Evolutionary conservation across 2,888 invertebrate genomes (phyloP), one percentile per base, ranked within the genome.

Genomic region (Quadroppia sp.): DNA sequence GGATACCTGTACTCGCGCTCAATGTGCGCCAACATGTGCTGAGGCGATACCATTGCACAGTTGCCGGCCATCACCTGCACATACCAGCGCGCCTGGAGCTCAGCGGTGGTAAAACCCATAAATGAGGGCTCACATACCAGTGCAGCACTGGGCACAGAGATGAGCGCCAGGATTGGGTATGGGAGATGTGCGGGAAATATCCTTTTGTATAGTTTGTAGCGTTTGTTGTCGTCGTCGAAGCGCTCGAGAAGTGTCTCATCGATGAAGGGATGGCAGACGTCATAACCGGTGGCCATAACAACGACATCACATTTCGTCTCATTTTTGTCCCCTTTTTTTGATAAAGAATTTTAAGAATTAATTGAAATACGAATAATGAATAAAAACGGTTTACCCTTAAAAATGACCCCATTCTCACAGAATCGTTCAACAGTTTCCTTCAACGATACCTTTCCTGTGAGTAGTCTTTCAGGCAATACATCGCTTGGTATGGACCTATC

Each of bases 21-120:
- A n/a, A n/a, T n/a, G n/a, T n/a, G n/a, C n/a, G n/a, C n/a, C n/a
- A n/a, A n/a, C n/a, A n/a, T n/a, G n/a, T n/a, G n/a, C n/a, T n/a
- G n/a, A n/a, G n/a, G n/a, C n/a, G n/a, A n/a, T n/a, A n/a, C n/a
- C n/a, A n/a, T n/a, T n/a, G n/a, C n/a, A n/a, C n/a, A n/a, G n/a
- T n/a, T 75, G 0, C 78, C 76, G 6, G 81, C 81, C 48, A 83
- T 81, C 9, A 84, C 80, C 32, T 78, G 78, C 0, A 80, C 80
- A 48, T 83, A 84, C 76, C 84, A 80, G 7, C 84, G 79, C 42
- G 82, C 81, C 78, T 85, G 85, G 78, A 84, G 78, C 77, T 85
- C 85, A n/a, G 82, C 79, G 1, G 84, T 82, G 81, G n/a, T 84
- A 79, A 3, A 83, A 82, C 4, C 85, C 84, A 20, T 81, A 77